Percentiles rank a stretch among this genome's conserved stretches.
phyloP scores from a whole-genome alignment of 1,140 invertebrate genomes.

The Magallana gigas region DNA sequence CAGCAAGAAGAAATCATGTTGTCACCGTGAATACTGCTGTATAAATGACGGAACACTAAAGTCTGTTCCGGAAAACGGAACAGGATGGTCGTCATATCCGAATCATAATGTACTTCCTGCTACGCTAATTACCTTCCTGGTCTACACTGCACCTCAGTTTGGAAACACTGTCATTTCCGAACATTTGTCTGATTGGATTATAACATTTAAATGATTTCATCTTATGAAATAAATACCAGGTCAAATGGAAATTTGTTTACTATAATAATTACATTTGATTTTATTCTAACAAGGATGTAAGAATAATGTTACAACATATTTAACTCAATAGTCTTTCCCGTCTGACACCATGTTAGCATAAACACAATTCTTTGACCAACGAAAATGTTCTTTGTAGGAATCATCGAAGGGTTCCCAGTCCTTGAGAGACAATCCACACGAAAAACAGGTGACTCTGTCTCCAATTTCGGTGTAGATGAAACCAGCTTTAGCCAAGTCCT shows the following conservation, averaged over 20 bases:
- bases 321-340: neutral
- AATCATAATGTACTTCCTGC: too few species aligned
- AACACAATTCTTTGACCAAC: slow-evolving; percentile 13
- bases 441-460: slow-evolving; percentile 13
- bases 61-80: neutral
- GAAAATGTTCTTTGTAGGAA: slow-evolving; percentile 26
- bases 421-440: neutral
- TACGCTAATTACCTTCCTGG: too few species aligned
- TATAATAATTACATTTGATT: neutral
- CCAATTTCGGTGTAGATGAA: slow-evolving; percentile 17
- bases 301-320: neutral
- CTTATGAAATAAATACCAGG: neutral
- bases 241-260: neutral
- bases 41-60: neutral
- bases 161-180: too few species aligned
- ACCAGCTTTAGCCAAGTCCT: neutral
- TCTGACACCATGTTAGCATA: slow-evolving; percentile 7
- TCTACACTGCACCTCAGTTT: too few species aligned
- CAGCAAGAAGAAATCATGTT: slow-evolving; percentile 31
- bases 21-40: neutral
- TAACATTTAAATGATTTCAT: too few species aligned
- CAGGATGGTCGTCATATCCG: neutral
- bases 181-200: too few species aligned
- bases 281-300: neutral
- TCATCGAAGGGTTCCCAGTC: slow-evolving; percentile 25